Conservation (phyloP, 1,140 invertebrate species). For the Belonocnema kinseyi region DNA sequence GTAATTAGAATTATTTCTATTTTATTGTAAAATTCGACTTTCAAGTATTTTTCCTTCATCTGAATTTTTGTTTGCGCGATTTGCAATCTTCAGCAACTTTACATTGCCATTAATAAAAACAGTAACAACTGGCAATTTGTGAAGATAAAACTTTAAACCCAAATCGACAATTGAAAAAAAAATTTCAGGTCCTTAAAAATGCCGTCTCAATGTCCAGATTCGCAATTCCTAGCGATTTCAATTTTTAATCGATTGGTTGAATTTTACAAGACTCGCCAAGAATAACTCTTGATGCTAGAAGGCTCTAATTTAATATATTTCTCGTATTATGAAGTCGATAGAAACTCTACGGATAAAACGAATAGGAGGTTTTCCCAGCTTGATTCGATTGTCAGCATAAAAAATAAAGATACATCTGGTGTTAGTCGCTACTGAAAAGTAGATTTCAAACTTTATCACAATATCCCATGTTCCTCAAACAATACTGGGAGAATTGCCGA, state of each 20-base stretch:
- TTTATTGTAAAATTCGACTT: too few relatives aligned
- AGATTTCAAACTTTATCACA: neutral
- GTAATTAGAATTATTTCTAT: too few relatives aligned
- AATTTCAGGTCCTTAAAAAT: too few relatives aligned
- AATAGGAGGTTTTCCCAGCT: constrained; percentile 13
- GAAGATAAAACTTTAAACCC: too few relatives aligned
- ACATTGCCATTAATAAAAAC: too few relatives aligned
- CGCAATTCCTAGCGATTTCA: too few relatives aligned
- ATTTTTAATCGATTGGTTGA: neutral
- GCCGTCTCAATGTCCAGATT: too few relatives aligned
- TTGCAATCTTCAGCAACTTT: too few relatives aligned
- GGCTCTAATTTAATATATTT: constrained; percentile 18
- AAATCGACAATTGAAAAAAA: too few relatives aligned
- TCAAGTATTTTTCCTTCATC: too few relatives aligned
- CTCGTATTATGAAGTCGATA: neutral
- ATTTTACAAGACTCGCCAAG: neutral
- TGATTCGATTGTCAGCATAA: constrained; percentile 11
- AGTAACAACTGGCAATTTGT: too few relatives aligned
- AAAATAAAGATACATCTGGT: constrained; percentile 14
- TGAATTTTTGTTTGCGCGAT: too few relatives aligned
- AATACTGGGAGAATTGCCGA: constrained; percentile 38
- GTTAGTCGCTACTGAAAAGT: constrained; percentile 11
- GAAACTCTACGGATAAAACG: constrained; percentile 12
- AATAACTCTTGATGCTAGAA: neutral
- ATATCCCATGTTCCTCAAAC: constrained; percentile 11